Evolutionary conservation across 1,140 invertebrate genomes (phyloP).

Genomic region (Yoshiicerus persimilis): DNA sequence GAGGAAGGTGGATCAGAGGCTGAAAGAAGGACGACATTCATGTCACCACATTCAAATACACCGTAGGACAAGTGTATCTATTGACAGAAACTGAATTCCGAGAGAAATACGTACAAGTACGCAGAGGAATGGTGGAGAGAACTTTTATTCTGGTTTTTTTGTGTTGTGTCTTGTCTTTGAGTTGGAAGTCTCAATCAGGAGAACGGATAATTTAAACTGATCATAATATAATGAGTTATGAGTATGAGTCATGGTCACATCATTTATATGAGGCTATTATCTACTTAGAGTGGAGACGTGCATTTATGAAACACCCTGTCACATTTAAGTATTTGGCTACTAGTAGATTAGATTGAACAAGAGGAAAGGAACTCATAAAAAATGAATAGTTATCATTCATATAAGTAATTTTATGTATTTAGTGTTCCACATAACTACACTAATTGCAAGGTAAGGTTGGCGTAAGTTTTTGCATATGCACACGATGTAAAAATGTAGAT

Average conservation of each 20-base stretch:
- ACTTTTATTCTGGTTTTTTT: no score
- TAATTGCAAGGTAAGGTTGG: neutral
- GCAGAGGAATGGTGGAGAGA: no score
- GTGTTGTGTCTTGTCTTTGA: no score
- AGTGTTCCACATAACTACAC: neutral
- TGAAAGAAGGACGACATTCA: neutral
- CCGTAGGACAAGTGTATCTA: neutral
- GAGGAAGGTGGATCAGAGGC: neutral
- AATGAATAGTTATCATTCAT: neutral
- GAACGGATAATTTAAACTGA: neutral
- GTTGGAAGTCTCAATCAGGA: no score
- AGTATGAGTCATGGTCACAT: neutral
- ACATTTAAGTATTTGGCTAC: no score
- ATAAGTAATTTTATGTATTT: no score
- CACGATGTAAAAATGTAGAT: neutral
- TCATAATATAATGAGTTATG: neutral
- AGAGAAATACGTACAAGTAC: neutral
- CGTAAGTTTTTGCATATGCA: neutral
- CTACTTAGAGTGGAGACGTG: no score
- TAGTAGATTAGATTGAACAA: no score
- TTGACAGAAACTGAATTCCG: neutral
- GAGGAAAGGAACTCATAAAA: neutral
- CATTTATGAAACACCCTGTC: no score
- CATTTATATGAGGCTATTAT: neutral
- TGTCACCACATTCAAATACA: neutral